A percentile compares a stretch with the other conserved stretches of the same genome.
Evolutionary conservation across 2,888 invertebrate genomes (phyloP).

Genomic region (Spodoptera picta): DNA sequence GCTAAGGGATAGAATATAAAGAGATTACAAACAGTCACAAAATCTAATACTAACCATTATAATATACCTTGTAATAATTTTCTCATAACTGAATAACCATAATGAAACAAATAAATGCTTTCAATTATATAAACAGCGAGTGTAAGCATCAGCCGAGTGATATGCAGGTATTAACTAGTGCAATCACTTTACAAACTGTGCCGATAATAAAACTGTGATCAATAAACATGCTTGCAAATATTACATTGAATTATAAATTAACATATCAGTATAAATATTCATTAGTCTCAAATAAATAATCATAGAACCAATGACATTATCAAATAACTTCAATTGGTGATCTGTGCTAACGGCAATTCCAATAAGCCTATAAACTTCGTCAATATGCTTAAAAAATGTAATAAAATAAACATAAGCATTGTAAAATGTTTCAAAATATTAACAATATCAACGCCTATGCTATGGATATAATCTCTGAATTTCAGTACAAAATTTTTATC

Average conservation of each 20-base stretch:
- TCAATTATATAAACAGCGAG: constrained; percentile 45
- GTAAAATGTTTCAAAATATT: constrained; percentile 68
- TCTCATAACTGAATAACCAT: constrained; percentile 48
- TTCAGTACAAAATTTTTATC: constrained; percentile 75
- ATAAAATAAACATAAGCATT: constrained; percentile 58
- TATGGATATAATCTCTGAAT: constrained; percentile 67
- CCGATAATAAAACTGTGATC: constrained; percentile 47
- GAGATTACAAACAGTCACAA: constrained; percentile 81
- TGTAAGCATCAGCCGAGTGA: constrained; percentile 62
- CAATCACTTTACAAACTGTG: constrained; percentile 62
- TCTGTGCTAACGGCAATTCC: constrained; percentile 58
- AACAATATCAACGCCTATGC: constrained; percentile 64
- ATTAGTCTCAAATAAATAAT: constrained; percentile 43
- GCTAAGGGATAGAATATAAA: constrained; percentile 82
- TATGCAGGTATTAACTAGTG: constrained; percentile 72
- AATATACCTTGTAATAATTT: constrained; percentile 53
- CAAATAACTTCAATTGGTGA: constrained; percentile 41
- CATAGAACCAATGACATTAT: constrained; percentile 46
- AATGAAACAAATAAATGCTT: constrained; percentile 42
- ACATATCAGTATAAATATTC: constrained; percentile 41
- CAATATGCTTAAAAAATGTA: constrained; percentile 44
- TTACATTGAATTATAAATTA: constrained; percentile 56
- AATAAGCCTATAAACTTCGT: constrained; percentile 51
- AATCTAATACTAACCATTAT: constrained; percentile 68
- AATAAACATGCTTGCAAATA: constrained; percentile 50